A percentile compares a stretch with the other conserved stretches of the same genome.
These are phyloP conservation scores for Apteryx mantelli DNA, from an alignment of 2,113 vertebrate species.

Conservation along the genomic window DNA sequence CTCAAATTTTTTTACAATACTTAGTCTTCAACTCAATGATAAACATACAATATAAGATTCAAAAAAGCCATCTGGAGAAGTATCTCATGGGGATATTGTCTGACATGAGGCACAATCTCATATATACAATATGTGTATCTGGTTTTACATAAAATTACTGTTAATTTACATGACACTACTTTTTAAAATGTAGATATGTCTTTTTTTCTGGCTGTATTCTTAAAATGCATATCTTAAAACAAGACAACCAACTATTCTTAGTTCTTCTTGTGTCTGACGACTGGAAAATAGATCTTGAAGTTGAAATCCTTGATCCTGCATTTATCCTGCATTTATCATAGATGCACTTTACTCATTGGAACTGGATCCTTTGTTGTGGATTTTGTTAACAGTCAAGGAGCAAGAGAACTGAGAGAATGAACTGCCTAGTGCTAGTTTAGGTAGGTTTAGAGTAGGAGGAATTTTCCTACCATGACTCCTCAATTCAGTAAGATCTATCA, in stretches of 20 bases:
- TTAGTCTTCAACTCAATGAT: neutral
- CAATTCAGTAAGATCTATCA: neutral
- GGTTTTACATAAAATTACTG: neutral
- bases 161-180: neutral
- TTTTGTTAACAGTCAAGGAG: neutral
- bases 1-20: neutral
- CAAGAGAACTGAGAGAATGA: neutral
- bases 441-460: neutral
- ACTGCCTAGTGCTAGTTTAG: neutral
- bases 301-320: neutral
- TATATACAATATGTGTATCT: neutral
- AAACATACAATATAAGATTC: neutral
- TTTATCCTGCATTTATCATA: neutral
- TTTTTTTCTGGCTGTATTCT: neutral
- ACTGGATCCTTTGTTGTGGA: neutral
- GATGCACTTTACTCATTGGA: neutral
- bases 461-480: neutral
- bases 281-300: neutral
- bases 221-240: neutral
- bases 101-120: neutral
- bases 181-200: neutral
- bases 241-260: neutral
- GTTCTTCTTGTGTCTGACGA: neutral
- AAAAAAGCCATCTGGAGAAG: neutral
- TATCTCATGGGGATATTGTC: neutral